These are phyloP conservation scores for Hystrix cristata DNA, from an alignment of 2,113 vertebrate genomes.

Conservation along the genomic window DNA sequence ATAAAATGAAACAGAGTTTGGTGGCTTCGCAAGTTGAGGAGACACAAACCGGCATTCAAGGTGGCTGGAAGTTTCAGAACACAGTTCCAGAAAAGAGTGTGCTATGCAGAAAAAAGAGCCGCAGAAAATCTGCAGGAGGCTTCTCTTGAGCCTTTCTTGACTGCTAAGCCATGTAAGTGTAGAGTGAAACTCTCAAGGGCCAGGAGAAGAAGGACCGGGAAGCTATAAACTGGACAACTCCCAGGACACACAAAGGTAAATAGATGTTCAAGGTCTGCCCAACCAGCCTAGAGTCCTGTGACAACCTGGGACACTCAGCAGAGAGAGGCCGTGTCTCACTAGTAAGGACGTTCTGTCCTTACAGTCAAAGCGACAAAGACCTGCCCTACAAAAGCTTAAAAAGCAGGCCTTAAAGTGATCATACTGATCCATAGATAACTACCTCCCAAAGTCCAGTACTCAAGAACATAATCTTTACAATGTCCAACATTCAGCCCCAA, in stretches of 20 bases:
- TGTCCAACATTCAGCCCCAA: not conserved
- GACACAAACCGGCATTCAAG: not conserved
- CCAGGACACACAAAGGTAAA: constrained; percentile 10
- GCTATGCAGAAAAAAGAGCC: not conserved
- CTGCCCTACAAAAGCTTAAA: not conserved
- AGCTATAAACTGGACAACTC: not conserved
- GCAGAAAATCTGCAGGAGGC: not conserved
- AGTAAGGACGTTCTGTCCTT: not conserved
- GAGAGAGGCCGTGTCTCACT: not conserved
- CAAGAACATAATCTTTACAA: not conserved
- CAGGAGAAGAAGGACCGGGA: not conserved
- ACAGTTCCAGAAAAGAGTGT: constrained; percentile 38
- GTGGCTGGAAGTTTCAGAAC: not conserved
- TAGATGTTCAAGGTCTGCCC: not conserved
- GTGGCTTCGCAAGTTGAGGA: not conserved
- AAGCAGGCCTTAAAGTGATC: not conserved
- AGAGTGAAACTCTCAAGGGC: not conserved
- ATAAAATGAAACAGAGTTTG: not conserved
- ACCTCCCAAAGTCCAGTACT: not conserved
- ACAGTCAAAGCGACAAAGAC: not conserved
- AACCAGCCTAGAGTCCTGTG: not conserved
- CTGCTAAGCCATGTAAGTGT: not conserved
- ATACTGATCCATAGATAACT: not conserved
- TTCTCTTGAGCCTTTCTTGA: not conserved
- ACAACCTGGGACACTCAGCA: not conserved